Conservation (phyloP, 2,888 invertebrate genomes). For the Byasa hedistus region DNA sequence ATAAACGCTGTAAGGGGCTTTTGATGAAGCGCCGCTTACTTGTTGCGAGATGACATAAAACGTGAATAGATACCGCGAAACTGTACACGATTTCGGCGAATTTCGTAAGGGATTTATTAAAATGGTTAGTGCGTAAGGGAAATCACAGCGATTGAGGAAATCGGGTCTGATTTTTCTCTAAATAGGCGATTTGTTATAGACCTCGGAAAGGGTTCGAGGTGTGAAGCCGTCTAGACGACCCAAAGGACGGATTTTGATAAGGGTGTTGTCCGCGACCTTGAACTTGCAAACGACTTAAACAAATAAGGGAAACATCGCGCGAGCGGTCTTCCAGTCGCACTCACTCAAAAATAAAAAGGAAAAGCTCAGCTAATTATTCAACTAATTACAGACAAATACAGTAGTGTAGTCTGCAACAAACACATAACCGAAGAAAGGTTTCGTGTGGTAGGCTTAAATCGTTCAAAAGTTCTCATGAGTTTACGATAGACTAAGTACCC, state of each 20-base stretch:
- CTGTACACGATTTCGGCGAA: slow-evolving; percentile 9
- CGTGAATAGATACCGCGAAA: slow-evolving; percentile 18
- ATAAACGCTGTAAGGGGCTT: slow-evolving; percentile 15
- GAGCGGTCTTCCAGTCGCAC: slow-evolving; percentile 33
- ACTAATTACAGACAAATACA: neutral
- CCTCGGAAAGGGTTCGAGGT: slow-evolving; percentile 68
- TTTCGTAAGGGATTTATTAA: neutral
- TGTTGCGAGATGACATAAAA: slow-evolving; percentile 5
- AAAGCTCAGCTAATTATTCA: neutral
- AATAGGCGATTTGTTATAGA: slow-evolving; percentile 61
- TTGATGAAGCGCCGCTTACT: slow-evolving; percentile 16
- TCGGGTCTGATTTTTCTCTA: slow-evolving; percentile 20
- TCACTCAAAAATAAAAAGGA: neutral
- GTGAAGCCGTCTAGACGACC: slow-evolving; percentile 77
- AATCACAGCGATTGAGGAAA: slow-evolving; percentile 13
- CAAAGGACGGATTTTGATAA: slow-evolving; percentile 74
- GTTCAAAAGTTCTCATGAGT: slow-evolving; percentile 12
- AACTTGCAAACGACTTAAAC: slow-evolving; percentile 73
- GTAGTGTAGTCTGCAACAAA: neutral
- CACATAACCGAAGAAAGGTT: neutral
- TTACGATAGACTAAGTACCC: slow-evolving; percentile 37
- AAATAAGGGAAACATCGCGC: slow-evolving; percentile 61
- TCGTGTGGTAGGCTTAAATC: slow-evolving; percentile 3
- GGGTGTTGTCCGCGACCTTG: slow-evolving; percentile 74
- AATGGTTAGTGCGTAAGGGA: slow-evolving; percentile 3